Percentiles rank a stretch among this genome's conserved stretches.
Conservation (phyloP, 64 coral and sea anemone species). For the Trachythela sp. region DNA sequence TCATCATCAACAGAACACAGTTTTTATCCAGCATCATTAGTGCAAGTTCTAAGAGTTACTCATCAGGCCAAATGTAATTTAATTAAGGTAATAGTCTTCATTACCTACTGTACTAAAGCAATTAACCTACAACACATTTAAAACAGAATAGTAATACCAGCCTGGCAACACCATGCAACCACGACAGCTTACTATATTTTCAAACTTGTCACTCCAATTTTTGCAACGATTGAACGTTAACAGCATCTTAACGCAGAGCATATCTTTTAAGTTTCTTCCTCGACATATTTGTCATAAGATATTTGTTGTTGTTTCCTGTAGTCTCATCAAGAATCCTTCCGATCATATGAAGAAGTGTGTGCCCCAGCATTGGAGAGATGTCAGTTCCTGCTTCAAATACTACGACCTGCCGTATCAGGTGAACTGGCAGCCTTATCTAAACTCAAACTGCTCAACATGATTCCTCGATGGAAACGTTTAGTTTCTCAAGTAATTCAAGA, state of each 20-base stretch:
- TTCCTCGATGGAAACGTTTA: constrained; percentile 67
- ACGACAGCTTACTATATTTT: too few relatives aligned
- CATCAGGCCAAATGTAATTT: constrained; percentile 86
- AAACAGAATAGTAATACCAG: too few relatives aligned
- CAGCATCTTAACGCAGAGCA: too few relatives aligned
- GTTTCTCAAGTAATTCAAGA: constrained; percentile 71
- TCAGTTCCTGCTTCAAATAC: constrained; percentile 69
- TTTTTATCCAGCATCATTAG: constrained; percentile 56
- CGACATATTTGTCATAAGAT: background rate
- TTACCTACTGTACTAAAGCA: too few relatives aligned
- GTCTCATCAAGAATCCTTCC: constrained; percentile 92
- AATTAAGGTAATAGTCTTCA: constrained; percentile 58
- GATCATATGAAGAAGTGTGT: constrained; percentile 95
- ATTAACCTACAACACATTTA: too few relatives aligned
- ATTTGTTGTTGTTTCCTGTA: background rate
- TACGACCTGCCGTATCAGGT: constrained; percentile 81
- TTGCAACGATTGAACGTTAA: too few relatives aligned
- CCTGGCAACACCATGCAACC: too few relatives aligned
- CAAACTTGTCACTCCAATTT: too few relatives aligned
- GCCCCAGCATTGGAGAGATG: constrained; percentile 79
- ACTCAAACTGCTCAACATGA: constrained; percentile 63
- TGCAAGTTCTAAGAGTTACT: constrained; percentile 87
- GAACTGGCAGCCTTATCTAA: constrained; percentile 68
- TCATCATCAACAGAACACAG: constrained; percentile 15
- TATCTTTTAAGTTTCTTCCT: too few relatives aligned